These are phyloP conservation scores for Dioctria linearis DNA, from an alignment of 2,888 invertebrate genomes.

Conservation along the genomic window DNA sequence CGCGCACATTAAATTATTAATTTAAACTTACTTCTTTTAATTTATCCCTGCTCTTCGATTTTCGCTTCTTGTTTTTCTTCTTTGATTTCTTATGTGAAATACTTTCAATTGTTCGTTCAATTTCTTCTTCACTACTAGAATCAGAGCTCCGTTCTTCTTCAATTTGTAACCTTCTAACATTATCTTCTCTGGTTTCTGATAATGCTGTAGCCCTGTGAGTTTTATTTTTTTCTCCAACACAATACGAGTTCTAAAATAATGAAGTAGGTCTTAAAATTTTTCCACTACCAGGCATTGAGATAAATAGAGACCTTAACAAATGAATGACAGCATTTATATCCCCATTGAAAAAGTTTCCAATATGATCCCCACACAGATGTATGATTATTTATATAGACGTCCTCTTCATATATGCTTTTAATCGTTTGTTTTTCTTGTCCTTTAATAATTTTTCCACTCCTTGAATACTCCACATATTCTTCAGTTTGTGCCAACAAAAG, in stretches of 20 bases:
- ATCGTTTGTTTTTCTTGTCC: slow-evolving; percentile 92
- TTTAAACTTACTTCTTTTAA: slow-evolving; percentile 53
- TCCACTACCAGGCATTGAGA: neutral
- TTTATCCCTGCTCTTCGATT: slow-evolving; percentile 71
- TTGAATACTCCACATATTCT: slow-evolving; percentile 94
- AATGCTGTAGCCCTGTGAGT: neutral
- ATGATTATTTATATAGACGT: slow-evolving; percentile 93
- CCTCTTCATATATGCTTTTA: slow-evolving; percentile 93
- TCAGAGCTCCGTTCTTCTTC: slow-evolving; percentile 52
- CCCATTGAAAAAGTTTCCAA: slow-evolving; percentile 96
- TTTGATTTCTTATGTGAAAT: slow-evolving; percentile 62
- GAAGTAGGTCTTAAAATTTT: neutral
- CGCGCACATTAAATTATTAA: neutral
- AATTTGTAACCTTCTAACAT: neutral
- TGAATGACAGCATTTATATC: slow-evolving; percentile 96
- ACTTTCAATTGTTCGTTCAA: slow-evolving; percentile 60
- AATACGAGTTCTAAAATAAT: slow-evolving; percentile 83
- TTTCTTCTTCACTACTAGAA: slow-evolving; percentile 56
- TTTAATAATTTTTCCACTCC: slow-evolving; percentile 88
- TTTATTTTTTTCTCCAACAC: slow-evolving; percentile 78
- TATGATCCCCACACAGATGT: slow-evolving; percentile 96
- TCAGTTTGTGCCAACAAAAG: slow-evolving; percentile 92
- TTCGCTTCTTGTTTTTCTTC: slow-evolving; percentile 68
- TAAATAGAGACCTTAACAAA: slow-evolving; percentile 78
- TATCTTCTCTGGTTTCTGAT: neutral